Percentiles rank a stretch among this genome's conserved stretches.
These are phyloP conservation scores for Muraenolepis orangiensis DNA, from an alignment of 2,797 vertebrate genomes.

Conservation along the genomic window DNA sequence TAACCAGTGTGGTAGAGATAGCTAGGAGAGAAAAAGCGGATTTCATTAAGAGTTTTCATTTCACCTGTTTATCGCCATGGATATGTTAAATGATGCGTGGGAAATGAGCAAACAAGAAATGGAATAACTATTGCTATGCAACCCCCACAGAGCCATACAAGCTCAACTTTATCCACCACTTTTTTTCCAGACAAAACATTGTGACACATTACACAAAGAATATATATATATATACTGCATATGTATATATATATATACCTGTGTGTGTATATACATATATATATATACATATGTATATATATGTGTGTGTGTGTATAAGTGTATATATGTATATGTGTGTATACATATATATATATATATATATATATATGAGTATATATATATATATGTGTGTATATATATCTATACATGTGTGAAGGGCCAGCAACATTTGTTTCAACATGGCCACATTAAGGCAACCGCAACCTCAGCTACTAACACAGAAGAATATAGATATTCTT, in stretches of 20 bases:
- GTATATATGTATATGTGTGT: too few relatives aligned
- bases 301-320: too few relatives aligned
- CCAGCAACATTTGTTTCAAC: constrained; percentile 32
- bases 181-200: not conserved
- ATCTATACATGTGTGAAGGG: constrained; percentile 9
- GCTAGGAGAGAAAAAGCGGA: not conserved
- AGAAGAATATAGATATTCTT: constrained; percentile 27
- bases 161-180: not conserved
- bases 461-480: constrained; percentile 3
- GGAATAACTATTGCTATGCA: not conserved
- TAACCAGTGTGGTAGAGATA: not conserved
- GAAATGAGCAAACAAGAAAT: constrained; percentile 1
- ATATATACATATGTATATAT: not conserved
- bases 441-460: not conserved
- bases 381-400: too few relatives aligned
- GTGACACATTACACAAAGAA: not conserved
- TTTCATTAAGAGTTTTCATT: not conserved
- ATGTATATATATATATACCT: not conserved
- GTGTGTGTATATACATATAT: too few relatives aligned
- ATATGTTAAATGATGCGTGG: not conserved
- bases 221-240: not conserved
- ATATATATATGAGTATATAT: not conserved
- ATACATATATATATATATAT: not conserved
- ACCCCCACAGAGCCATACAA: not conserved
- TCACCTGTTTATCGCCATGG: not conserved